phyloP scores from a whole-genome alignment of 2,113 vertebrate species.

The Mixornis gularis region DNA sequence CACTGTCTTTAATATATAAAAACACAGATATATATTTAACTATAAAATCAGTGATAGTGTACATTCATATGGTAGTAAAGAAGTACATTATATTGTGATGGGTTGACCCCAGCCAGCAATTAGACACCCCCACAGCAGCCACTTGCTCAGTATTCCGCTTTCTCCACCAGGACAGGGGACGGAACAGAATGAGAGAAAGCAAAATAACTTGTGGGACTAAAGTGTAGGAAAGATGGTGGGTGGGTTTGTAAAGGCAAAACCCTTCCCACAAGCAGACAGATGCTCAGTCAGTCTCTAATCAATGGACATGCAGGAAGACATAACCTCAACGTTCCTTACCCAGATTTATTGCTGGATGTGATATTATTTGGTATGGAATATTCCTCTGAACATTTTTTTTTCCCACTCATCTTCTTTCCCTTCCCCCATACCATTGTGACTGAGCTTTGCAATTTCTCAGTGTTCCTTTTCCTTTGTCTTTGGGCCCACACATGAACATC shows the following conservation, averaged over 20 bases:
- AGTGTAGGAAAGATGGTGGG: not conserved
- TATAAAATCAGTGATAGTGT: not conserved
- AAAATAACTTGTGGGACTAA: not conserved
- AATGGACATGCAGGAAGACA: not conserved
- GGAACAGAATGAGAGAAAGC: not conserved
- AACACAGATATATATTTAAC: not conserved
- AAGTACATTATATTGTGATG: not conserved
- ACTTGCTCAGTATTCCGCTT: not conserved
- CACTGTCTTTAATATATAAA: not conserved
- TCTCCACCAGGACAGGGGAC: not conserved
- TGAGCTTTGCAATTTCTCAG: not conserved
- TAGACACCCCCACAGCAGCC: not conserved
- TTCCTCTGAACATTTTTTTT: not conserved
- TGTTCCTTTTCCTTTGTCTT: not conserved
- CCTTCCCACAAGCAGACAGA: not conserved
- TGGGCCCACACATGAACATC: not conserved
- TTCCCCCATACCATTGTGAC: not conserved
- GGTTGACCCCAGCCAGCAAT: not conserved
- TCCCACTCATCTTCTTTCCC: not conserved
- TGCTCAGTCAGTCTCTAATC: not conserved
- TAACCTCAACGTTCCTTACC: fast-evolving
- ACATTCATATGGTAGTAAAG: not conserved
- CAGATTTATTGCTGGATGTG: not conserved
- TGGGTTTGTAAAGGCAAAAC: not conserved
- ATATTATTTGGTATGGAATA: not conserved